These are phyloP conservation scores for Paraplagusia blochii DNA, from an alignment of 2,113 vertebrate genomes.

Conservation along the genomic window DNA sequence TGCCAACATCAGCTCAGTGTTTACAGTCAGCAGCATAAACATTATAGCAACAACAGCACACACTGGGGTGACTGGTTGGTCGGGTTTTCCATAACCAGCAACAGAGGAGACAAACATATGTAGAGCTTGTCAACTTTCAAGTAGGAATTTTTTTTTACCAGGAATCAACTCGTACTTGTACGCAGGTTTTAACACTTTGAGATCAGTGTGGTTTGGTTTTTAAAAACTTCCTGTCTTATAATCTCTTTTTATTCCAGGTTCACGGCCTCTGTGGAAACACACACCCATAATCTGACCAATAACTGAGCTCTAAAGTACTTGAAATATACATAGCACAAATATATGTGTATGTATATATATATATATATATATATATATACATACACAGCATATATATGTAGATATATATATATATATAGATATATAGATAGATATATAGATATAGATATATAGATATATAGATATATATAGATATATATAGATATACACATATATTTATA, in stretches of 20 bases:
- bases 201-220: background rate
- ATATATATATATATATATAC: no score
- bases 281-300: background rate
- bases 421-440: no score
- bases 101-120: background rate
- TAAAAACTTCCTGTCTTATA: conserved; percentile 9
- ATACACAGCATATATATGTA: no score
- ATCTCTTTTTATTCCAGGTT: conserved; percentile 38
- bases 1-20: background rate
- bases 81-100: conserved; percentile 20
- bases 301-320: no score
- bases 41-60: background rate
- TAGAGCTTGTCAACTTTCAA: conserved; percentile 8
- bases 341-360: no score
- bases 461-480: no score
- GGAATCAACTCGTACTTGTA: background rate
- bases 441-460: no score
- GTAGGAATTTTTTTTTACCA: conserved; percentile 2
- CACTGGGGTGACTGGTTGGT: background rate
- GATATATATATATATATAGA: no score
- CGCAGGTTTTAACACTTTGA: background rate
- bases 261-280: conserved; percentile 2
- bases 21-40: conserved; percentile 5
- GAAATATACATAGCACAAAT: no score
- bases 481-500: no score